Conservation (phyloP, 2,113 vertebrate species). For the Catagonus wagneri region DNA sequence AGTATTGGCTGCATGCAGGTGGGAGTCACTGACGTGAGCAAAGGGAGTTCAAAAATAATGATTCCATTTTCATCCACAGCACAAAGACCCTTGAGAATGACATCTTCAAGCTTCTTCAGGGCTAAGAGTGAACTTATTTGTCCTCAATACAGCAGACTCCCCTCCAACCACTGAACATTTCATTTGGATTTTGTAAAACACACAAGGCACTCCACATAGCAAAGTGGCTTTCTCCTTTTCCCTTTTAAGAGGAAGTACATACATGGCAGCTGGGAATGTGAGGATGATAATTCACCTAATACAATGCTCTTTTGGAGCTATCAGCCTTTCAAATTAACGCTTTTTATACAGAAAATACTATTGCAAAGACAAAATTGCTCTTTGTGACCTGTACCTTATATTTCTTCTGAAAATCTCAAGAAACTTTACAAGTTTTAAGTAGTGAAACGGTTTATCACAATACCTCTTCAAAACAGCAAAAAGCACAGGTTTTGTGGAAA, state of each 20-base stretch:
- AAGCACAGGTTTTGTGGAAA: background rate
- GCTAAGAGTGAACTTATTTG: slow-evolving; percentile 51
- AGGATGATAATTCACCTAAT: slow-evolving; percentile 26
- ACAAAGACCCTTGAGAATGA: slow-evolving; percentile 82
- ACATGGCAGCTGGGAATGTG: background rate
- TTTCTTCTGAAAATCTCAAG: slow-evolving; percentile 60
- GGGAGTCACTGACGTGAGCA: slow-evolving; percentile 86
- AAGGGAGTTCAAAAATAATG: slow-evolving; percentile 84
- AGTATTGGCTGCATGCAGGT: slow-evolving; percentile 70
- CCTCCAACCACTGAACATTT: slow-evolving; percentile 40
- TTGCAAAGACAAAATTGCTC: slow-evolving; percentile 65
- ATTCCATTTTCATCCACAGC: slow-evolving; percentile 82
- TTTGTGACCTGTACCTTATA: background rate
- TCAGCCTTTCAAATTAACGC: slow-evolving; percentile 46
- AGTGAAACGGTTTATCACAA: background rate
- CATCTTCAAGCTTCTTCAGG: slow-evolving; percentile 68
- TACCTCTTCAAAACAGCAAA: background rate
- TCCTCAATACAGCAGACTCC: slow-evolving; percentile 52
- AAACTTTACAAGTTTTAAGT: slow-evolving; percentile 51
- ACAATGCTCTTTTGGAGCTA: slow-evolving; percentile 24
- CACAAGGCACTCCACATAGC: background rate
- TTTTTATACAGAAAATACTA: slow-evolving; percentile 65
- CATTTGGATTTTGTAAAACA: slow-evolving; percentile 28
- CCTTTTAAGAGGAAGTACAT: background rate
- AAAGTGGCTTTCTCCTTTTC: slow-evolving; percentile 19